A percentile compares a stretch with the other conserved stretches of the same genome.
phyloP scores from a whole-genome alignment of 2,888 invertebrate genomes.

The Cryptosula pallasiana region DNA sequence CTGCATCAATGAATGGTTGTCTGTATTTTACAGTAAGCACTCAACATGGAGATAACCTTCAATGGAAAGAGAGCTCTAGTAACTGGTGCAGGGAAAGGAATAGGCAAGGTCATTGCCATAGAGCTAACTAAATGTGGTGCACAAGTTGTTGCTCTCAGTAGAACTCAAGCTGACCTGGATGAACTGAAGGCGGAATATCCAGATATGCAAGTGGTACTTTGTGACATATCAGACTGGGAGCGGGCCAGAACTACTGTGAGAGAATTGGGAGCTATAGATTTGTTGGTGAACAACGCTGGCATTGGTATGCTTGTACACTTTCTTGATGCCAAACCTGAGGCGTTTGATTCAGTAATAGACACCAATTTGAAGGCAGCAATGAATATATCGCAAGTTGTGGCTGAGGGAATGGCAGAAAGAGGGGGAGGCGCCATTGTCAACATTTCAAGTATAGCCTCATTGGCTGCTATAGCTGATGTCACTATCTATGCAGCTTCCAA shows the following conservation, averaged over 20 bases:
- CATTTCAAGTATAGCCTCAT: slow-evolving; percentile 69
- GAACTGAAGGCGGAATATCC: slow-evolving; percentile 56
- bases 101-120: slow-evolving; percentile 69
- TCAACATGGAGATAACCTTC: slow-evolving; percentile 56
- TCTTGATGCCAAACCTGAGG: slow-evolving; percentile 63
- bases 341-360: slow-evolving; percentile 65
- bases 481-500: slow-evolving; percentile 77
- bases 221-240: slow-evolving; percentile 73
- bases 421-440: slow-evolving; percentile 81
- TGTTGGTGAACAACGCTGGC: slow-evolving; percentile 86
- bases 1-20: too few relatives aligned
- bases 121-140: slow-evolving; percentile 67
- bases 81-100: slow-evolving; percentile 83
- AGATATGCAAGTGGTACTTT: slow-evolving; percentile 56
- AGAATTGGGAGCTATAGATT: slow-evolving; percentile 66
- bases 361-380: slow-evolving; percentile 79
- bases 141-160: slow-evolving; percentile 71
- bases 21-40: too few relatives aligned
- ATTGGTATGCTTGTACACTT: slow-evolving; percentile 67
- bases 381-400: slow-evolving; percentile 78
- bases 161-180: slow-evolving; percentile 64
- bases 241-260: slow-evolving; percentile 63
- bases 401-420: slow-evolving; percentile 66
- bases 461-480: slow-evolving; percentile 64
- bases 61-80: slow-evolving; percentile 74